Conservation (phyloP, 1,140 invertebrate genomes). For the Drosophila bipectinata region DNA sequence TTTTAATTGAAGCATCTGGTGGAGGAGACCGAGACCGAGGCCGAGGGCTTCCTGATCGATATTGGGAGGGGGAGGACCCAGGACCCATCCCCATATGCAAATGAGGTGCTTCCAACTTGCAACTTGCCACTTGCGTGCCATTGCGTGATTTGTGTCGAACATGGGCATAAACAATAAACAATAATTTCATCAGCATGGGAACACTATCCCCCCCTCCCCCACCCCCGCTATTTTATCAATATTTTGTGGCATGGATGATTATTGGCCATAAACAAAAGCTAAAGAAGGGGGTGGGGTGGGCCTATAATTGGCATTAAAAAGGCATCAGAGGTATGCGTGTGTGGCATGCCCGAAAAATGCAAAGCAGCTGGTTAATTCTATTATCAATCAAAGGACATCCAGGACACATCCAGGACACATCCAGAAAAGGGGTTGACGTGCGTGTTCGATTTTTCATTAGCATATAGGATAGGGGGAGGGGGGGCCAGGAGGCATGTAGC, state of each 20-base stretch:
- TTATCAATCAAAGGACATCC: constrained; percentile 72
- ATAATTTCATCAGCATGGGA: constrained; percentile 59
- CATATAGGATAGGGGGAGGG: constrained; percentile 40
- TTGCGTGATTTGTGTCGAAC: constrained; percentile 63
- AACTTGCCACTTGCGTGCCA: constrained; percentile 60
- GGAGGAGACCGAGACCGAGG: background rate
- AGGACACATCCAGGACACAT: background rate
- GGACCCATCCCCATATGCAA: constrained; percentile 23
- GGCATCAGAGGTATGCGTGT: constrained; percentile 61
- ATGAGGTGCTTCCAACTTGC: constrained; percentile 11
- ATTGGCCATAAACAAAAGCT: constrained; percentile 74
- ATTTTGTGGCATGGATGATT: constrained; percentile 55
- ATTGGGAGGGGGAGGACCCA: background rate
- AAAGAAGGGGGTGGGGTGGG: background rate
- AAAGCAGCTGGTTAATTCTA: constrained; percentile 76
- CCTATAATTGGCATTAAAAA: constrained; percentile 79
- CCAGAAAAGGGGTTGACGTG: constrained; percentile 31
- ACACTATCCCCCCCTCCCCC: constrained; percentile 12
- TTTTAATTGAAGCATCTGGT: constrained; percentile 76
- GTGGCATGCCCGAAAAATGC: constrained; percentile 72
- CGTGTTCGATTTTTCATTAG: constrained; percentile 82
- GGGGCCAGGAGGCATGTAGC: no score
- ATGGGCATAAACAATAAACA: constrained; percentile 58
- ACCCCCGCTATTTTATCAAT: constrained; percentile 70
- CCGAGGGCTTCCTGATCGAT: constrained; percentile 1